Evolutionary conservation across 2,797 vertebrate species (phyloP).

Genomic region (Epinephelus coioides): DNA sequence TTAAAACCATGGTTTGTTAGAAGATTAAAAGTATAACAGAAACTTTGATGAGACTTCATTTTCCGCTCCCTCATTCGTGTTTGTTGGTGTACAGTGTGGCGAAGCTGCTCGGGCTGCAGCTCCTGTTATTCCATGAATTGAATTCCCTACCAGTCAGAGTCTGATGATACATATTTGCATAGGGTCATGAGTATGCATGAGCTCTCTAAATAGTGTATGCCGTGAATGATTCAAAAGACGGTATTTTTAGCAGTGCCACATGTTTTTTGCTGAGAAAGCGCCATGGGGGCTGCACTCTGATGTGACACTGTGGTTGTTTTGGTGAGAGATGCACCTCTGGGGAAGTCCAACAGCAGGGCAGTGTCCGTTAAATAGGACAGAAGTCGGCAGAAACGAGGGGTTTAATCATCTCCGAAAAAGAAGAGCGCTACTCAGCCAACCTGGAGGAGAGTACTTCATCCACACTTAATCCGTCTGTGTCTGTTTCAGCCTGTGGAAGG

Average conservation of each 20-base stretch:
- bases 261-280: conserved; percentile 42
- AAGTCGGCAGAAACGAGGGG: conserved; percentile 31
- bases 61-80: conserved; percentile 6
- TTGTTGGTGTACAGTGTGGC: background rate
- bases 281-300: conserved; percentile 17
- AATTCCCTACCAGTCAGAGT: conserved; percentile 10
- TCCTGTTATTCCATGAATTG: conserved; percentile 16
- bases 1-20: conserved; percentile 7
- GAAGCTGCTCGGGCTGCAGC: conserved; percentile 4
- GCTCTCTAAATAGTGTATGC: conserved; percentile 65
- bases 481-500: background rate
- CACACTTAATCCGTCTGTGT: background rate
- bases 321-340: conserved; percentile 52
- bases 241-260: conserved; percentile 71
- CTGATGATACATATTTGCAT: conserved; percentile 59
- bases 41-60: conserved; percentile 39
- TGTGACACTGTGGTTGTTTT: conserved; percentile 57
- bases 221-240: conserved; percentile 69
- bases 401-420: conserved; percentile 12
- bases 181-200: conserved; percentile 67
- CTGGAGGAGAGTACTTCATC: background rate
- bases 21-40: conserved; percentile 28
- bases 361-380: conserved; percentile 42
- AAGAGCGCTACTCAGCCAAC: background rate
- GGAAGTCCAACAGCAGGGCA: conserved; percentile 35